phyloP scores from a whole-genome alignment of 2,797 vertebrate genomes.

The Garrulus glandarius region DNA sequence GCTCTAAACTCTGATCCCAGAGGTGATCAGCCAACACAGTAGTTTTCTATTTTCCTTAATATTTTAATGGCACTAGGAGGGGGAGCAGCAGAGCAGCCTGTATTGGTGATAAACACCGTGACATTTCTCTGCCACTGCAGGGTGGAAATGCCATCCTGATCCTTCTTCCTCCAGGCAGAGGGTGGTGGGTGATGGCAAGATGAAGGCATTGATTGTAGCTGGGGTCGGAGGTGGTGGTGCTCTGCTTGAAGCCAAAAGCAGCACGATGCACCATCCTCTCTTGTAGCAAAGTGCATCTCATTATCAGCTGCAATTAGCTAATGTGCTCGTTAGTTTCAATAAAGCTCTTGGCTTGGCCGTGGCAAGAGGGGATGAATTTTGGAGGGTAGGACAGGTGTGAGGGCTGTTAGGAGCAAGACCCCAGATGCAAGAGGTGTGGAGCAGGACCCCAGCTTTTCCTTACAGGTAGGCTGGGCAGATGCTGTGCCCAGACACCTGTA shows the following conservation, averaged over 20 bases:
- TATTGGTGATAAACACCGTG: background rate
- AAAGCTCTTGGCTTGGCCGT: background rate
- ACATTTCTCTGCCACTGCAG: background rate
- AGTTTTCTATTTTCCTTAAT: background rate
- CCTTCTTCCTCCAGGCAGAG: background rate
- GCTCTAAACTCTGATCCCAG: background rate
- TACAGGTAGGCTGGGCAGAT: fast-evolving
- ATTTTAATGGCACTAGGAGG: background rate
- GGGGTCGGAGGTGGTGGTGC: background rate
- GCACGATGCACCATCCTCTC: fast-evolving
- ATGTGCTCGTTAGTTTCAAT: background rate
- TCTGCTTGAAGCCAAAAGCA: background rate
- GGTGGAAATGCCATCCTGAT: fast-evolving
- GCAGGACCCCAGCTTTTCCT: background rate
- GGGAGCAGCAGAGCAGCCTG: background rate
- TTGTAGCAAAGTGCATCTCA: background rate
- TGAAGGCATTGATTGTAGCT: fast-evolving
- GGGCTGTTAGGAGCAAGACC: background rate
- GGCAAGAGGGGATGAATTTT: background rate
- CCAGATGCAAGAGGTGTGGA: background rate
- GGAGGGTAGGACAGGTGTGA: background rate
- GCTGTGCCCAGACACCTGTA: fast-evolving
- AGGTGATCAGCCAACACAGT: background rate
- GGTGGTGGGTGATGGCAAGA: background rate
- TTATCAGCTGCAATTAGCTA: background rate